Evolutionary conservation across 1,140 invertebrate genomes (phyloP).

Genomic region (Cotesia typhae): DNA sequence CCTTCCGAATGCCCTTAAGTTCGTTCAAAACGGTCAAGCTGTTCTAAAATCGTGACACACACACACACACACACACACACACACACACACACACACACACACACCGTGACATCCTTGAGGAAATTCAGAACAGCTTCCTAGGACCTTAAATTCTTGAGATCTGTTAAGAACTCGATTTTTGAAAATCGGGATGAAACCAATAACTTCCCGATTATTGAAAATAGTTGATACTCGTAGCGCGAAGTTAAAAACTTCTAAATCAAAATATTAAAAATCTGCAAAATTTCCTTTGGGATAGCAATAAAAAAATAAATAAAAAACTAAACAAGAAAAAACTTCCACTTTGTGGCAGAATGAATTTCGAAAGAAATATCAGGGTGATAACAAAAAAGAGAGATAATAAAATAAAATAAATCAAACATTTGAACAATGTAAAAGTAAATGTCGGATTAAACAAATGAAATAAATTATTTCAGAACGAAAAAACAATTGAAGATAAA

Average conservation of each 20-base stretch:
- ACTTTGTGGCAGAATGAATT: background rate
- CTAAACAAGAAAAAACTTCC: background rate
- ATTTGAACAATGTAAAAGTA: background rate
- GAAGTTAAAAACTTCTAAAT: background rate
- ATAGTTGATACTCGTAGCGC: too few species aligned
- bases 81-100: too few species aligned
- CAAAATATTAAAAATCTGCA: background rate
- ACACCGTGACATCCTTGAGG: too few species aligned
- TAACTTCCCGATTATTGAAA: too few species aligned
- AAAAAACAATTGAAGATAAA: conserved; percentile 22
- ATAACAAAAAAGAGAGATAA: background rate
- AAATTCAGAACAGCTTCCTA: too few species aligned
- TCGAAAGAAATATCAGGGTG: background rate
- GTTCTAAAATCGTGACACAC: too few species aligned
- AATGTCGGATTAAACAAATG: background rate
- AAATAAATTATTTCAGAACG: conserved; percentile 1
- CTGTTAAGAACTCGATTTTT: too few species aligned
- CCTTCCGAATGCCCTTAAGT: too few species aligned
- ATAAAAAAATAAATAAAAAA: background rate
- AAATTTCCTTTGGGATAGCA: background rate
- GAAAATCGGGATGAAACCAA: too few species aligned
- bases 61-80: too few species aligned
- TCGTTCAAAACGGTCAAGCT: too few species aligned
- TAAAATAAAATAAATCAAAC: background rate
- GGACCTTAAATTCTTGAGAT: too few species aligned